Base-by-base conservation (phyloP, 2,113 vertebrate genomes). In the Donacobius atricapilla region DNA sequence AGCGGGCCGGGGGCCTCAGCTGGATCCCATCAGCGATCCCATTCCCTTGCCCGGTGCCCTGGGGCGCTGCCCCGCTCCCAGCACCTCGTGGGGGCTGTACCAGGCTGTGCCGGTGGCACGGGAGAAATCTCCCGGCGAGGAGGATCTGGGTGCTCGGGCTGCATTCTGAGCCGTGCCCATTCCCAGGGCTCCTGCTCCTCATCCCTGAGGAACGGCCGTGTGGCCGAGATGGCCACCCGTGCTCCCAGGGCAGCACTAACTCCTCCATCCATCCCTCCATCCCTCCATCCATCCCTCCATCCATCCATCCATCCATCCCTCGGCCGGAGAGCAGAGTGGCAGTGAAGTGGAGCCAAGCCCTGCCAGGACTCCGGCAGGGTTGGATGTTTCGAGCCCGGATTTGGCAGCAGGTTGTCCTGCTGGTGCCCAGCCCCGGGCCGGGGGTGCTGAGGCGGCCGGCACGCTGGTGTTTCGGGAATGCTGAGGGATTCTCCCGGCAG, bases 381-480 rank as follows among this genome's bases (percentile, higher is more conserved):
- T 35, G 76, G 45, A 4, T 7, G 23, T 4, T 81, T 81, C 50
- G 23, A 83, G 71, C 48, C 35, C 8, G 0, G 17, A 28, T 90
- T 69, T 18, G 50, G 45, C 25, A 13, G 3, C 10, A 3, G 40
- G 42, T 27, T 13, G 66, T 56, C 65, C 12, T 15, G 8, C 28
- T 30, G 44, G 35, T 20, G 23, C 2, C 31, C 4, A 4, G 7
- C 28, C 13, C 8, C 0, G 1, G 28, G 39, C 68, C 42, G 60
- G 68, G 48, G n/a, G 37, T 31, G 76, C 35, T 18, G 70, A 24
- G 16, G 50, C 44, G n/a, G 78, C 40, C 6, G 1, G 23, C 5
- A 0, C 1, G 0, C 40, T 0, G 1, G 3, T 3, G 11, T 28
- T 78, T 47, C 1, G 23, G 80, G 89, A 21, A 7, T 54, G 53